Conservation (phyloP, 1,140 invertebrate genomes). For the Oscheius sp. region DNA sequence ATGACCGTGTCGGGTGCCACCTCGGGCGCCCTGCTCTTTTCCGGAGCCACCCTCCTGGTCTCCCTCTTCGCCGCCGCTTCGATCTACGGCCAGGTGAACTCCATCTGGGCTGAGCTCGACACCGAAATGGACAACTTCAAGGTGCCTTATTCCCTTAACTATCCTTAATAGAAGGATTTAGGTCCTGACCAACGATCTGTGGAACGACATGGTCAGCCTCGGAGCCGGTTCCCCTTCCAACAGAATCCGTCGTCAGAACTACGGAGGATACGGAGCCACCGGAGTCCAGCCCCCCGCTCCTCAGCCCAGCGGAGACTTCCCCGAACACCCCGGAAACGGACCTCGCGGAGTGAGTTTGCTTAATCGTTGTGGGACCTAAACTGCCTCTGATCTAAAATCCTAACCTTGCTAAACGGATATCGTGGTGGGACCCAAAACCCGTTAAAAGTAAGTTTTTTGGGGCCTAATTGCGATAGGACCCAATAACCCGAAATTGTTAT, state of each 20-base stretch:
- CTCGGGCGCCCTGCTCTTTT: slow-evolving; percentile 34
- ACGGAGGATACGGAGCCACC: slow-evolving; percentile 44
- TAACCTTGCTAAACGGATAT: no score
- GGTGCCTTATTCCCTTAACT: slow-evolving; percentile 19
- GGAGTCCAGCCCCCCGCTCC: slow-evolving; percentile 25
- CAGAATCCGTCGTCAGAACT: slow-evolving; percentile 42
- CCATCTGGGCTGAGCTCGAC: slow-evolving; percentile 43
- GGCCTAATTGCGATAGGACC: no score
- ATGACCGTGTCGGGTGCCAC: slow-evolving; percentile 36
- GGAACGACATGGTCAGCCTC: slow-evolving; percentile 46
- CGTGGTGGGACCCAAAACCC: no score
- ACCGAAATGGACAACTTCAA: slow-evolving; percentile 42
- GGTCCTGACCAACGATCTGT: slow-evolving; percentile 40
- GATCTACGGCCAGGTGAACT: slow-evolving; percentile 40
- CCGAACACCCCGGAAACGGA: slow-evolving; percentile 15
- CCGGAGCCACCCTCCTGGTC: slow-evolving; percentile 35
- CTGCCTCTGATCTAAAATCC: no score
- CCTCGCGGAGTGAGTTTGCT: slow-evolving; percentile 16
- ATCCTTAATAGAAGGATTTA: slow-evolving; percentile 3
- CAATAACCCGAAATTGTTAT: no score
- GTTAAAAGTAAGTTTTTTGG: no score
- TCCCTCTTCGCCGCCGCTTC: slow-evolving; percentile 36
- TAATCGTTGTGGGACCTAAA: no score
- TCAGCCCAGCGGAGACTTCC: slow-evolving; percentile 7
- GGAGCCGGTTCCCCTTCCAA: slow-evolving; percentile 37